phyloP scores from a whole-genome alignment of 2,888 invertebrate species.

The Torymus auratus region DNA sequence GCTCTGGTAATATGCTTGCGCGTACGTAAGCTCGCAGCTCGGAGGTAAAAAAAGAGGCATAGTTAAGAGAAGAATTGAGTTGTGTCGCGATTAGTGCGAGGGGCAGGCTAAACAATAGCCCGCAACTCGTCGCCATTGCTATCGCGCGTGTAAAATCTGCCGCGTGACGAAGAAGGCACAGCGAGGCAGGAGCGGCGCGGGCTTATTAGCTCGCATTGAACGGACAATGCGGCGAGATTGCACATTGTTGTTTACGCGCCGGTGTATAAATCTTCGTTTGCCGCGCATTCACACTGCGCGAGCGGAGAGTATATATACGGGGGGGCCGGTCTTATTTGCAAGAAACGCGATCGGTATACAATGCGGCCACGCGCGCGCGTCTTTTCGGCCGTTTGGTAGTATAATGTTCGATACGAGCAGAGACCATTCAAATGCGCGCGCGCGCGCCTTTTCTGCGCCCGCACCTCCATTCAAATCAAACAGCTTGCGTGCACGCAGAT shows the following conservation, averaged over 20 bases:
- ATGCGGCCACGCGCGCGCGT: constrained; percentile 4
- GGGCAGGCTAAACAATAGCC: constrained; percentile 50
- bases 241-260: constrained; percentile 74
- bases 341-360: constrained; percentile 44
- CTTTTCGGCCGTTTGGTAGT: constrained; percentile 44
- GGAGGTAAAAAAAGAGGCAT: no score
- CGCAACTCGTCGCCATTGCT: constrained; percentile 28
- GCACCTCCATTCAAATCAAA: constrained; percentile 47
- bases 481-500: background rate
- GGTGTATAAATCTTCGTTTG: constrained; percentile 76
- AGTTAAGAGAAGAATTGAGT: constrained; percentile 46
- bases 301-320: constrained; percentile 51
- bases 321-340: constrained; percentile 34
- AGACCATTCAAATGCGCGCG: background rate
- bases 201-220: constrained; percentile 71
- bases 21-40: no score
- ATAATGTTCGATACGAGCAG: constrained; percentile 32
- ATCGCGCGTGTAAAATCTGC: constrained; percentile 61
- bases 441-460: background rate
- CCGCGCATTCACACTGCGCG: constrained; percentile 70
- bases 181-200: constrained; percentile 23
- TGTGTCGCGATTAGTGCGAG: constrained; percentile 52
- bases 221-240: constrained; percentile 74
- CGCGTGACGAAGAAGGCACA: background rate
- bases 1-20: no score